Base-by-base conservation (phyloP, 1,140 invertebrate genomes). In the Nylanderia fulva region DNA sequence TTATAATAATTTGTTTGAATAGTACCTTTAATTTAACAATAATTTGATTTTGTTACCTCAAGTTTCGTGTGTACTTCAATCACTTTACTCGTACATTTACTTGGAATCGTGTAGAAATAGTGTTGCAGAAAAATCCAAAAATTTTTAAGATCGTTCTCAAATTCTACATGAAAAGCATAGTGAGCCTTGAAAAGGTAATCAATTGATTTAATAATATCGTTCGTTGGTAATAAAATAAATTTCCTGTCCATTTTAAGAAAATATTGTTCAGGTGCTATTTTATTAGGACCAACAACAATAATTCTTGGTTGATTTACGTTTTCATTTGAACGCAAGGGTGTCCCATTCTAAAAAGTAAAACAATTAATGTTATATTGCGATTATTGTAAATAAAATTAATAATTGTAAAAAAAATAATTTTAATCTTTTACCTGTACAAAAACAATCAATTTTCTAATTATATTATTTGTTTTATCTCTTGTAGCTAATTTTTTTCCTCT, bases 101-200 rank as follows among this genome's bases (percentile, higher is more conserved):
- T 58, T 3, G 21, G 5, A 58, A 58, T 58, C 24, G 24, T 58
- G n/a, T 58, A 64, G 5, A 64, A 64, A 13, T 64, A 64, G 13
- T 64, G 18, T 21, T n/a, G n/a, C n/a, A 64, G 21, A n/a, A 64
- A 42, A 1, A 21, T 64, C n/a, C 61, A 64, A 64, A 64, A 64
- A 39, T 64, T 64, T 0, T 64, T 0, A 5, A 42, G 18, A 64
- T 36, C n/a, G n/a, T n/a, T 18, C n/a, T 64, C 61, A 64, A 36
- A 39, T 42, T 64, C 29, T 3, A 13, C 39, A 36, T 64, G 61
- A 36, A 64, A 64, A 9, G 7, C 61, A 39, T 39, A 64, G 2
- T 64, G 33, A 64, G 2, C n/a, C 2, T 64, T 64, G 2, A 39
- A 64, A 21, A 64, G 33, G 8, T 42, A 42, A 21, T 64, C 33